A percentile compares a stretch with the other conserved stretches of the same genome.
Evolutionary conservation across 2,113 vertebrate species (phyloP).

Genomic region (Trachemys scripta): DNA sequence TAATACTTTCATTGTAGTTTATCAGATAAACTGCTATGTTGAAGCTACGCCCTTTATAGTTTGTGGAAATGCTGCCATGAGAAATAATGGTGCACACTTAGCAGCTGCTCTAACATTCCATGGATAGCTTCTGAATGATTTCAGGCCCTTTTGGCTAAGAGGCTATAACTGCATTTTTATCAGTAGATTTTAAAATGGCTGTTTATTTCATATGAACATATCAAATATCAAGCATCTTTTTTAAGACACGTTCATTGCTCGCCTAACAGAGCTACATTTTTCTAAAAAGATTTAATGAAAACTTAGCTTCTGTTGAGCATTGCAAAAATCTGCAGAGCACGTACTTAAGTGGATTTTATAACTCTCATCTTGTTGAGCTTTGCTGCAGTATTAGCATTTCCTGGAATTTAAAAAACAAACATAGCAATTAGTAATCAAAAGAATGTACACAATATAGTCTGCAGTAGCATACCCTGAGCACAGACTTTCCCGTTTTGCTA

Average conservation of each 20-base stretch:
- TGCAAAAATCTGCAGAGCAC: background rate
- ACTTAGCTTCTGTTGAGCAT: background rate
- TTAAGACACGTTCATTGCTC: background rate
- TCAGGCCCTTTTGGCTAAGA: slow-evolving; percentile 28
- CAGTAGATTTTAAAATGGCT: slow-evolving; percentile 54
- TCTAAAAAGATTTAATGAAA: background rate
- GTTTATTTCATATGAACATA: slow-evolving; percentile 7
- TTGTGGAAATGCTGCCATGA: background rate
- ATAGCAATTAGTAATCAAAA: slow-evolving; percentile 48
- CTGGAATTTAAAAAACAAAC: slow-evolving; percentile 58
- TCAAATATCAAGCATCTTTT: background rate
- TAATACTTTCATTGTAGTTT: background rate
- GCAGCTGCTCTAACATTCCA: slow-evolving; percentile 57
- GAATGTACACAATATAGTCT: slow-evolving; percentile 51
- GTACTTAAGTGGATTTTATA: slow-evolving; percentile 12
- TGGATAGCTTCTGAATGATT: slow-evolving; percentile 37
- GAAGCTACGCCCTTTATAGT: background rate
- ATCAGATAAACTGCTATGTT: background rate
- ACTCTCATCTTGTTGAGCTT: background rate
- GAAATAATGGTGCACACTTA: background rate
- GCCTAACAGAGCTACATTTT: background rate
- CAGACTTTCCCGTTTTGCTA: background rate
- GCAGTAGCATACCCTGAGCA: slow-evolving; percentile 6
- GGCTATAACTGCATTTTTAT: background rate
- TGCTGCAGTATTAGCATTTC: background rate